A percentile compares a stretch with the other conserved stretches of the same genome.
phyloP scores from a whole-genome alignment of 2,888 invertebrate genomes.

The Plebejus argus region DNA sequence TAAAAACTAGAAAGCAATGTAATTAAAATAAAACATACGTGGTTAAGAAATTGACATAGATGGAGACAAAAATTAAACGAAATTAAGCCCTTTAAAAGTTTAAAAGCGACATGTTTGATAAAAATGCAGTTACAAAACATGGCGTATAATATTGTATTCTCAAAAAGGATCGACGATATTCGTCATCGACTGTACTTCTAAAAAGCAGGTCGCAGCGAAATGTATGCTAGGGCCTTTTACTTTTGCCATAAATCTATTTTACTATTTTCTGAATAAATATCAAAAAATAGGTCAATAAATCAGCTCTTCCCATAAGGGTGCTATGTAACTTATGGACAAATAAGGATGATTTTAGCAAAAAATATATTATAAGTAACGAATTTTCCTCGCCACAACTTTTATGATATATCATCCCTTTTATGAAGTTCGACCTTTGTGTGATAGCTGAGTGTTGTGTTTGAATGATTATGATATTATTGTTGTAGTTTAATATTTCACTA shows the following conservation, averaged over 20 bases:
- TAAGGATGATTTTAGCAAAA: constrained; percentile 25
- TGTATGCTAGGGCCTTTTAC: constrained; percentile 20
- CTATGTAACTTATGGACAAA: constrained; percentile 17
- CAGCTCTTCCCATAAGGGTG: constrained; percentile 16
- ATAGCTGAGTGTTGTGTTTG: background rate
- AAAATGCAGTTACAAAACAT: background rate
- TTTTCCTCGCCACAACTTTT: constrained; percentile 11
- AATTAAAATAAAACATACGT: no score
- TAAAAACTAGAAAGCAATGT: no score
- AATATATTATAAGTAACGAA: constrained; percentile 24
- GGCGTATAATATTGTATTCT: no score
- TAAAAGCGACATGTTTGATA: background rate
- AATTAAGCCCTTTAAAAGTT: background rate
- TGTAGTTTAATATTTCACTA: background rate
- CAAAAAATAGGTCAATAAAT: constrained; percentile 32
- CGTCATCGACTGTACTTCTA: constrained; percentile 6
- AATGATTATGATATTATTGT: background rate
- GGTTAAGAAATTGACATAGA: no score
- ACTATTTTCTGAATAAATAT: constrained; percentile 32
- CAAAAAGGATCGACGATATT: background rate
- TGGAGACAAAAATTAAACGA: no score
- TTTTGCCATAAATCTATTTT: constrained; percentile 33
- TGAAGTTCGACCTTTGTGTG: background rate
- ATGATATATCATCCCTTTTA: constrained; percentile 7
- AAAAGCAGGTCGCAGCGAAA: background rate